These are phyloP conservation scores for Metellina segmentata DNA, from an alignment of 2,888 invertebrate species.

Conservation along the genomic window DNA sequence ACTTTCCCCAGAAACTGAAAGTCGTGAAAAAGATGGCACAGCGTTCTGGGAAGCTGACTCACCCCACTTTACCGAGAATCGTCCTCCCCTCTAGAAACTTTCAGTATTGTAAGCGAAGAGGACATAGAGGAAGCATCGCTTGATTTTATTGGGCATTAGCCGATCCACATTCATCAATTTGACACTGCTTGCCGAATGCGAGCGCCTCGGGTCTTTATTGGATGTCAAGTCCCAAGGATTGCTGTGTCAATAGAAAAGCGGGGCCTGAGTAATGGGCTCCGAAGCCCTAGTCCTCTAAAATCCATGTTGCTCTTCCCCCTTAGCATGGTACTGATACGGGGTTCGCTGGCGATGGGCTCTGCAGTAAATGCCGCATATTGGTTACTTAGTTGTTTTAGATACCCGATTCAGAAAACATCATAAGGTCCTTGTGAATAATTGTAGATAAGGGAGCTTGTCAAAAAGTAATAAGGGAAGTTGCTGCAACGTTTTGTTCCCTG, in stretches of 20 bases:
- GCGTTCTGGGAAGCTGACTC: neutral
- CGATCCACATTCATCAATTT: constrained; percentile 59
- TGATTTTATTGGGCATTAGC: constrained; percentile 62
- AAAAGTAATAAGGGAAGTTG: neutral
- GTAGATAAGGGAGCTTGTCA: constrained; percentile 7
- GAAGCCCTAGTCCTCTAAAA: constrained; percentile 33
- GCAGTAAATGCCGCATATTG: constrained; percentile 21
- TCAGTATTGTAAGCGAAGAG: constrained; percentile 24
- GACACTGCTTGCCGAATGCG: constrained; percentile 40
- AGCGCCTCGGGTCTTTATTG: constrained; percentile 54
- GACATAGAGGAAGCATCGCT: constrained; percentile 26
- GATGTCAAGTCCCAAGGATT: constrained; percentile 63
- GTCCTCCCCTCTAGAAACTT: constrained; percentile 14
- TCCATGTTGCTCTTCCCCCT: neutral
- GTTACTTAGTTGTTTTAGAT: constrained; percentile 35
- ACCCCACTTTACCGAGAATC: neutral
- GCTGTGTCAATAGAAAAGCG: constrained; percentile 60
- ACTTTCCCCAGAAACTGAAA: neutral
- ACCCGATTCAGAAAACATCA: neutral
- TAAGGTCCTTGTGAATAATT: constrained; percentile 16
- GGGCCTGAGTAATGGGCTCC: constrained; percentile 41
- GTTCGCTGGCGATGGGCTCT: neutral
- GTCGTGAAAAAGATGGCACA: neutral
- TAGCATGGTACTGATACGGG: no score
- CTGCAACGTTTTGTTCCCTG: neutral